phyloP scores from a whole-genome alignment of 2,797 vertebrate genomes.

The Neopelma chrysocephalum region DNA sequence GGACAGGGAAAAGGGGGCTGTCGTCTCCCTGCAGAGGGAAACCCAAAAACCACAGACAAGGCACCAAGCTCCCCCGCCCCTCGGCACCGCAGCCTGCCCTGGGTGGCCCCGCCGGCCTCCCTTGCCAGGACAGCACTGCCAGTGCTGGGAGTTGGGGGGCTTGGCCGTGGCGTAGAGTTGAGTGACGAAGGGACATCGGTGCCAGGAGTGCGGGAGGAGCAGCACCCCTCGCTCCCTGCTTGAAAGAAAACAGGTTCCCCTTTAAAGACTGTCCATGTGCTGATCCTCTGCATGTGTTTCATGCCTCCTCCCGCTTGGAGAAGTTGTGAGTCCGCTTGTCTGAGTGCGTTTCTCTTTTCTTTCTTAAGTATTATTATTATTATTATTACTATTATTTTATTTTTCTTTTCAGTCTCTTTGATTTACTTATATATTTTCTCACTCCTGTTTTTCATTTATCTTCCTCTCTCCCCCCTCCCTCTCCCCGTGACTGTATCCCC shows the following conservation, averaged over 20 bases:
- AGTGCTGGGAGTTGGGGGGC: not conserved
- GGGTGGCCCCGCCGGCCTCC: not conserved
- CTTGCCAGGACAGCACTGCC: not conserved
- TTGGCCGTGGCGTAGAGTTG: not conserved
- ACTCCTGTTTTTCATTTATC: conserved; percentile 76
- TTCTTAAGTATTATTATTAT: conserved; percentile 75
- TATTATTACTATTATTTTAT: conserved; percentile 65
- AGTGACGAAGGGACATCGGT: not conserved
- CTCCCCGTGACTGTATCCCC: conserved; percentile 74
- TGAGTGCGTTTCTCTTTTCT: conserved; percentile 85
- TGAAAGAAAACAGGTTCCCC: conserved; percentile 82
- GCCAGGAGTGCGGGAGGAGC: conserved; percentile 26
- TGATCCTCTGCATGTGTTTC: conserved; percentile 92
- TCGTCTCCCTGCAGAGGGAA: conserved; percentile 55
- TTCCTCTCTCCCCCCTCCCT: conserved; percentile 80
- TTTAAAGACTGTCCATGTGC: conserved; percentile 93
- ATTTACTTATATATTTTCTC: conserved; percentile 71
- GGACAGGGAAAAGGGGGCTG: not conserved
- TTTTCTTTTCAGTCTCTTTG: conserved; percentile 81
- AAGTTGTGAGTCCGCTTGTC: conserved; percentile 89
- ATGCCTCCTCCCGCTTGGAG: conserved; percentile 85
- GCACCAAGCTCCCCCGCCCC: not conserved
- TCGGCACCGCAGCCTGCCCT: not conserved
- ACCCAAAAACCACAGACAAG: conserved; percentile 72
- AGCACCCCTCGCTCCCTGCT: conserved; percentile 23